Conservation (phyloP, 2,888 invertebrate genomes). For the Epistrophe grossulariae region DNA sequence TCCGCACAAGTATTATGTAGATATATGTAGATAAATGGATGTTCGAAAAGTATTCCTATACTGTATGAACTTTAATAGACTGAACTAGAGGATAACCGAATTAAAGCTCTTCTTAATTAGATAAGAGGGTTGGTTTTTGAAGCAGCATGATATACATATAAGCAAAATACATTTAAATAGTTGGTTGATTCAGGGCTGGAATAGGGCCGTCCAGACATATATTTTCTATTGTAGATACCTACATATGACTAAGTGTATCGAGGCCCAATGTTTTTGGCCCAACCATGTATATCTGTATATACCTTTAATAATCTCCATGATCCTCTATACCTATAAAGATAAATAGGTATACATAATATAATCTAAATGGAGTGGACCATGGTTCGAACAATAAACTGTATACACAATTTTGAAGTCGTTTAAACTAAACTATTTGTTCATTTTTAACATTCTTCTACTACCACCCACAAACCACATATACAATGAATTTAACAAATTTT, state of each 20-base stretch:
- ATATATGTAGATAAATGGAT: neutral
- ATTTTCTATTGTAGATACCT: too few relatives aligned
- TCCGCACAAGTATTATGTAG: too few relatives aligned
- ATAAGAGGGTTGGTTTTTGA: neutral
- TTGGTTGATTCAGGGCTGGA: neutral
- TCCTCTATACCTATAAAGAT: too few relatives aligned
- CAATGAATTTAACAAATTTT: conserved; percentile 58
- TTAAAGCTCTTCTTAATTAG: neutral
- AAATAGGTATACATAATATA: neutral
- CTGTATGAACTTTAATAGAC: neutral
- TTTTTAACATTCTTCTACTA: conserved; percentile 13
- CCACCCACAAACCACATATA: neutral
- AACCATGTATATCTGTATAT: too few relatives aligned
- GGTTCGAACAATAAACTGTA: conserved; percentile 48
- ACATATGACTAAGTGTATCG: too few relatives aligned
- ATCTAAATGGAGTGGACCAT: conserved; percentile 1
- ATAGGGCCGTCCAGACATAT: too few relatives aligned
- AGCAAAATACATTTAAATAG: neutral
- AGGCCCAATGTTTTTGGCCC: too few relatives aligned
- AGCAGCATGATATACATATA: neutral
- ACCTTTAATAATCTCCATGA: neutral
- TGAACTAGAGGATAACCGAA: neutral
- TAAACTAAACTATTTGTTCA: conserved; percentile 69
- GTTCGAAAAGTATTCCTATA: neutral
- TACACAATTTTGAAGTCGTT: conserved; percentile 48